Evolutionary conservation across 1,140 invertebrate species (phyloP), one percentile per base, ranked within the genome.

Genomic region (Drosophila sturtevanti): DNA sequence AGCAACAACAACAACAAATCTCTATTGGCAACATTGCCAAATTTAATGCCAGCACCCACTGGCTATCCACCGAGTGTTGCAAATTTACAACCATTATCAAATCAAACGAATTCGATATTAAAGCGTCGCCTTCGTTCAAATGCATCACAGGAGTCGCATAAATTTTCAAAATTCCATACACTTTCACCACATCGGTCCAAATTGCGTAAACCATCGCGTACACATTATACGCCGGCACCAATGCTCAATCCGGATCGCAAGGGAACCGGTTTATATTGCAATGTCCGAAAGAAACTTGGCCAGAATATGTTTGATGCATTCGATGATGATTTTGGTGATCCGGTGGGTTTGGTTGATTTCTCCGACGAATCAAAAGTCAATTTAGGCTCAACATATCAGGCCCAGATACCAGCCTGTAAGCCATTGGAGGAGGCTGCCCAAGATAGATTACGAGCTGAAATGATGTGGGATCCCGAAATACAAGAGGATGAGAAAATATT

Each of bases 301-400:
- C 81, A 85, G 22, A 73, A 72, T 0, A 55, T 90, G 11, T 90
- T 90, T 34, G 90, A 90, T 48, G 81, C 63, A 7, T 91, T 90
- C 31, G 89, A 90, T 31, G 91, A 92, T 51, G 91, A 92, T 58
- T 90, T 90, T 10, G 85, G 90, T 12, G 90, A 91, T 56, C 71
- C 81, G 1, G 89, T 90, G 16, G 89, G 90, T 0, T 48, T 92
- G 11, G 86, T 92, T 2, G 90, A 90, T 34, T 92, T 92, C 62
- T 90, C 85, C 3, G 89, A 91, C 51, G 90, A 92, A 52, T 92
- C 91, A 1, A 93, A 97, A 91, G 97, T 99, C 18, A 99, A 99
- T 89, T 95, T 99, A 48, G 98, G 98, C 0, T 93, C 94, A 6
- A 94, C 97, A 37, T 98, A 96, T 92, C 98, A 99, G 93, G 97